phyloP scores from a whole-genome alignment of 2,113 vertebrate genomes.

The Clarias gariepinus region DNA sequence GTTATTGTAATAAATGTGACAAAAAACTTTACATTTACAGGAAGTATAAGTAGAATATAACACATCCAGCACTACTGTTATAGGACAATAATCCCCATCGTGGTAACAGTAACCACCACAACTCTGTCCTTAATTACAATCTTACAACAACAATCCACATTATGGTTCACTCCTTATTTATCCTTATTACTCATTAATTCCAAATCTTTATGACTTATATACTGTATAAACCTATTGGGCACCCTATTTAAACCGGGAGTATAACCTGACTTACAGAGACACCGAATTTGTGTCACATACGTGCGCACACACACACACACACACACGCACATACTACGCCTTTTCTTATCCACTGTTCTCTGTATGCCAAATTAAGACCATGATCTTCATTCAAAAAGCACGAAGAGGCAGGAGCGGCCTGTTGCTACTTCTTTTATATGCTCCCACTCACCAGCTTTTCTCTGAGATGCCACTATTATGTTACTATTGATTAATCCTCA shows the following conservation, averaged over 20 bases:
- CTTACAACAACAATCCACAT: background rate
- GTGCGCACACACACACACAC: too few relatives aligned
- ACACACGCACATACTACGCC: background rate
- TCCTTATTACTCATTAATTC: too few relatives aligned
- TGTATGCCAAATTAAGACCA: constrained; percentile 5
- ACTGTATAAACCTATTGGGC: too few relatives aligned
- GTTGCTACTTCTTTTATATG: background rate
- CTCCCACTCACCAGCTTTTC: constrained; percentile 14
- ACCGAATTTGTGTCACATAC: background rate
- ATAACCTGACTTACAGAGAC: too few relatives aligned
- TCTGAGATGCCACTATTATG: constrained; percentile 16
- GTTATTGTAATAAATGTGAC: too few relatives aligned
- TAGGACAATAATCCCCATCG: background rate
- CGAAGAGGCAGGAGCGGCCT: background rate
- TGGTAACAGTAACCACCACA: background rate
- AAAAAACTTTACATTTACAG: background rate
- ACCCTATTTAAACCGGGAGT: background rate
- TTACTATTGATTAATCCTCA: constrained; percentile 32
- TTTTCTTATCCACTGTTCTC: constrained; percentile 11
- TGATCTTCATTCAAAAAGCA: constrained; percentile 8
- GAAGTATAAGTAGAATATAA: background rate
- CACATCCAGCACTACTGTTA: too few relatives aligned
- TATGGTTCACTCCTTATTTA: background rate
- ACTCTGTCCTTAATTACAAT: background rate
- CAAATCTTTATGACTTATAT: too few relatives aligned